phyloP scores from a whole-genome alignment of 2,113 vertebrate genomes.

The Malurus cyaneus region DNA sequence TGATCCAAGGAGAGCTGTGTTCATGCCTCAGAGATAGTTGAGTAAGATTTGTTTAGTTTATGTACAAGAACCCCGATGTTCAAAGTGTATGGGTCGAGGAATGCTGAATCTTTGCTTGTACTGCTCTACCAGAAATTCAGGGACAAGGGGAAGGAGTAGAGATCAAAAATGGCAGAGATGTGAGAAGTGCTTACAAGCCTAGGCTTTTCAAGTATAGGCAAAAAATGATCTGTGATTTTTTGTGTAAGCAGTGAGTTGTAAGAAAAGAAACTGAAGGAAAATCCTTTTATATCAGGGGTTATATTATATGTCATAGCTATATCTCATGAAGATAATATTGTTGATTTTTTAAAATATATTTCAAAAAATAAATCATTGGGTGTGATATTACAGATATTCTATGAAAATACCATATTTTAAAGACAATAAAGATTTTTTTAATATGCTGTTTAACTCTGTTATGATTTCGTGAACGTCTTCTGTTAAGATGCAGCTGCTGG shows the following conservation, averaged over 20 bases:
- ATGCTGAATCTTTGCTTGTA: background rate
- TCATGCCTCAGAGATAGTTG: background rate
- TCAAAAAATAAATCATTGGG: background rate
- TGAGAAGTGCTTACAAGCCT: background rate
- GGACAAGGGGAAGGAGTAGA: background rate
- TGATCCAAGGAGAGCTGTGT: background rate
- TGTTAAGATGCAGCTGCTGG: background rate
- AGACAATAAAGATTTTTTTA: conserved; percentile 2
- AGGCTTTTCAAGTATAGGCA: background rate
- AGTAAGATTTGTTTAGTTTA: background rate
- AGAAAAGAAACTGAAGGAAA: background rate
- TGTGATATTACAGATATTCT: background rate
- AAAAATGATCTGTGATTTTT: background rate
- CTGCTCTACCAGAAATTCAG: background rate
- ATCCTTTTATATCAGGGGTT: background rate
- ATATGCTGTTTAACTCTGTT: background rate
- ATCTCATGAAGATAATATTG: background rate
- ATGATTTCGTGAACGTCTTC: background rate
- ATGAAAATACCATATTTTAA: background rate
- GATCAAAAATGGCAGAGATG: background rate
- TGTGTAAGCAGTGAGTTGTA: background rate
- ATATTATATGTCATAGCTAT: background rate
- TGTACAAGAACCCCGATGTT: background rate
- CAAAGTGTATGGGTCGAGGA: background rate
- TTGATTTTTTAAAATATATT: background rate